Conservation (phyloP, 2,113 vertebrate species). For the Pachycephala philippinensis region DNA sequence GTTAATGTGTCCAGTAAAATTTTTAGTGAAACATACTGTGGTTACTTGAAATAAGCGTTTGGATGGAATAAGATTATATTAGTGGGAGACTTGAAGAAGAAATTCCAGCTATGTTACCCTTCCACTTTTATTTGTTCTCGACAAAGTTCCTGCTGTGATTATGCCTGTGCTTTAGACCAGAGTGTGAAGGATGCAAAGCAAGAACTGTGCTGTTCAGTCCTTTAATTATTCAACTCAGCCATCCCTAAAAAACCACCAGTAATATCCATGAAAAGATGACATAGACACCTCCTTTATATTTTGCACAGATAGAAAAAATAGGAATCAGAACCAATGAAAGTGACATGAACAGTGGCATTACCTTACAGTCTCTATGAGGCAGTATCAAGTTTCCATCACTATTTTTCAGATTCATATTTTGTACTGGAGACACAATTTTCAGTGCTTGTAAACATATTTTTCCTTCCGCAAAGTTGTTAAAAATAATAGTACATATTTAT, state of each 20-base stretch:
- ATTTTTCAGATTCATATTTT: neutral
- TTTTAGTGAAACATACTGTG: neutral
- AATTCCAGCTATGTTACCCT: constrained; percentile 52
- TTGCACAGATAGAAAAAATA: neutral
- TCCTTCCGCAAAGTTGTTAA: neutral
- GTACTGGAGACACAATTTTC: neutral
- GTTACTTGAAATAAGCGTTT: constrained; percentile 13
- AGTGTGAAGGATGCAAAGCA: neutral
- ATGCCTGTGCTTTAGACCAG: neutral
- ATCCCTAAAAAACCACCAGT: neutral
- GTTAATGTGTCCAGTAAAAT: constrained; percentile 31
- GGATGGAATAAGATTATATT: neutral
- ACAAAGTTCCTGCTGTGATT: constrained; percentile 31
- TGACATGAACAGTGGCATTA: neutral
- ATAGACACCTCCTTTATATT: neutral
- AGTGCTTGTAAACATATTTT: neutral
- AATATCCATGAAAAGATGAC: neutral
- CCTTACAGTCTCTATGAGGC: neutral
- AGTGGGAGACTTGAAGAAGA: constrained; percentile 37
- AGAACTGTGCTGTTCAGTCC: neutral
- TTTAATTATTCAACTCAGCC: neutral
- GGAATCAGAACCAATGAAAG: neutral
- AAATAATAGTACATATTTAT: neutral
- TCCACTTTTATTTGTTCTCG: constrained; percentile 47
- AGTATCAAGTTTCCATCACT: neutral